A percentile compares a stretch with the other conserved stretches of the same genome.
phyloP scores from a whole-genome alignment of 2,797 vertebrate genomes.

The Hydrophis major region DNA sequence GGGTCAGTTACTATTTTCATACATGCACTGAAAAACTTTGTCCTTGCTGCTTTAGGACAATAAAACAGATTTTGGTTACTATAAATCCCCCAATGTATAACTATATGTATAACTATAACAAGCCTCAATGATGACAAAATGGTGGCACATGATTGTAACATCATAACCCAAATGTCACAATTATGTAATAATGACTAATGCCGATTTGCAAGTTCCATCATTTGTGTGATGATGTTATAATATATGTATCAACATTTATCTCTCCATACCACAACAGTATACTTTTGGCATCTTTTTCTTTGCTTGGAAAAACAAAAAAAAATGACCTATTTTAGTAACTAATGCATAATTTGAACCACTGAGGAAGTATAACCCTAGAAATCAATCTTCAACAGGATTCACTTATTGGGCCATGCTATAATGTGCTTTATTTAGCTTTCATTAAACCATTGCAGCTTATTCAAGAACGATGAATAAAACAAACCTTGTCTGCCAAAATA shows the following conservation, averaged over 20 bases:
- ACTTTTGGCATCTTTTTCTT: not conserved
- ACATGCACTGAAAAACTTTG: not conserved
- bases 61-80: not conserved
- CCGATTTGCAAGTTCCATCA: not conserved
- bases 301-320: not conserved
- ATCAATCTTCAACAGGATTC: not conserved
- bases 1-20: not conserved
- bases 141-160: not conserved
- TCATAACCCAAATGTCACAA: not conserved
- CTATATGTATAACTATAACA: not conserved
- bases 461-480: not conserved
- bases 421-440: not conserved
- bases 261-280: not conserved
- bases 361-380: not conserved
- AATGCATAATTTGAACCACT: not conserved
- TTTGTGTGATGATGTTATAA: not conserved
- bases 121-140: not conserved
- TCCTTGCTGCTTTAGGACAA: conserved; percentile 1
- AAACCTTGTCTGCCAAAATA: not conserved
- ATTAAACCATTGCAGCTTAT: not conserved
- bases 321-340: conserved; percentile 9
- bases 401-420: not conserved
- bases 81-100: not conserved
- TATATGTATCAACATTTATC: not conserved
- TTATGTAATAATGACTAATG: not conserved